Evolutionary conservation across 2,888 invertebrate genomes (phyloP), one percentile per base, ranked within the genome.

Genomic region (Arge pagana): DNA sequence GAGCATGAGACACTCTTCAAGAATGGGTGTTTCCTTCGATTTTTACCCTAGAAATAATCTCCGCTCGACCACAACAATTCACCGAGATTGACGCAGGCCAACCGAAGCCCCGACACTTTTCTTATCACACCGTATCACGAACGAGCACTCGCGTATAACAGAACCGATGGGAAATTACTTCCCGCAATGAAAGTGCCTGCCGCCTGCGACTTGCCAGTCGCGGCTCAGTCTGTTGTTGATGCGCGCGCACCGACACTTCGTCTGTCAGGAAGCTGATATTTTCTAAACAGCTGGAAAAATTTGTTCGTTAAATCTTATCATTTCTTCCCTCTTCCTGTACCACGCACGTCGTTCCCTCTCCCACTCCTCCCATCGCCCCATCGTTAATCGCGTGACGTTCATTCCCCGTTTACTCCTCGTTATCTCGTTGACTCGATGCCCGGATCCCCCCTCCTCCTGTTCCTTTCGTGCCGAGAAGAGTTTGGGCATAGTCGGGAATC

Each of bases 221-320:
- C 50, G 50, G 50, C 40, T 37, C 42, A 54, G 51, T 55, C 57
- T 60, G 56, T 61, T 61, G 58, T 64, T 61, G 55, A 53, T 64
- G 66, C 67, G 65, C 58, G 61, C 66, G 66, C 65, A 65, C 7
- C 54, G 41, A 51, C 54, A 26, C 19, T n/a, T n/a, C n/a, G n/a
- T n/a, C n/a, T n/a, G n/a, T n/a, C n/a, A 60, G 54, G 43, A 50
- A 59, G 56, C 61, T 64, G 62, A 67, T 67, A 66, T 68, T 65
- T 66, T 67, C 62, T 67, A 66, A 68, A 69, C 64, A 69, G 43
- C 64, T 58, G 55, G 50, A 50, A 52, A 48, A 59, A 62, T 61
- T 63, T 60, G 61, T 64, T 69, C 61, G 68, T 67, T 69, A 62
- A 63, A 61, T 64, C 63, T 61, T 52, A 60, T 58, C 55, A 50